A percentile compares a stretch with the other conserved stretches of the same genome.
These are phyloP conservation scores for Poeciliopsis paucimaculata DNA, from an alignment of 2,797 vertebrate species.

Conservation along the genomic window DNA sequence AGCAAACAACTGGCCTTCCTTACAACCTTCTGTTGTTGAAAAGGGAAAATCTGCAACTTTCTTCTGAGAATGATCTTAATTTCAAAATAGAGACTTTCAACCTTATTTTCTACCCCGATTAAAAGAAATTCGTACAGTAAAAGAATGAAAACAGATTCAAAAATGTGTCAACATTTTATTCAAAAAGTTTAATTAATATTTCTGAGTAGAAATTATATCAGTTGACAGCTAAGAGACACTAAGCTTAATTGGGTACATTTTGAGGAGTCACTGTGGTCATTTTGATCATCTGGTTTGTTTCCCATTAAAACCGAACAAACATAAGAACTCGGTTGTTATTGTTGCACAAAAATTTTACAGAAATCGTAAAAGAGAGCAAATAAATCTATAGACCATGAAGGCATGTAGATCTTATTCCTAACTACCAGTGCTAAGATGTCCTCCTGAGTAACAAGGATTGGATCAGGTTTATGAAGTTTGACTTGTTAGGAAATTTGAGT, in stretches of 20 bases:
- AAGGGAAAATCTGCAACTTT: background rate
- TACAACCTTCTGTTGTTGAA: background rate
- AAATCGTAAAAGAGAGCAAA: background rate
- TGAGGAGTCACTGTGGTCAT: background rate
- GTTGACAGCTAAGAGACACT: background rate
- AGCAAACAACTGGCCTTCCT: background rate
- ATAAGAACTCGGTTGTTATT: background rate
- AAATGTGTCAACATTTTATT: background rate
- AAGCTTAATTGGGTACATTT: background rate
- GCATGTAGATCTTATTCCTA: background rate
- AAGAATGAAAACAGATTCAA: background rate
- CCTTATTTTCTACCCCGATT: background rate
- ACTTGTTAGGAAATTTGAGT: background rate
- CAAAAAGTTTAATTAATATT: background rate
- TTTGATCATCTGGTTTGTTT: background rate
- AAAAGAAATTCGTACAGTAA: background rate
- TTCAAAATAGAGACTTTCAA: background rate
- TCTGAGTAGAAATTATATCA: background rate
- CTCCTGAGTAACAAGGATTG: background rate
- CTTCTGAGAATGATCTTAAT: background rate
- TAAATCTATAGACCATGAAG: background rate
- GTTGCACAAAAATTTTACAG: background rate
- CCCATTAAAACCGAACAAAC: background rate
- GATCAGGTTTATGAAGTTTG: background rate
- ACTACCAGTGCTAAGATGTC: background rate